Percentiles rank a stretch among this genome's conserved stretches.
Evolutionary conservation across 1,140 invertebrate species (phyloP).

Genomic region (Triops longicaudatus): DNA sequence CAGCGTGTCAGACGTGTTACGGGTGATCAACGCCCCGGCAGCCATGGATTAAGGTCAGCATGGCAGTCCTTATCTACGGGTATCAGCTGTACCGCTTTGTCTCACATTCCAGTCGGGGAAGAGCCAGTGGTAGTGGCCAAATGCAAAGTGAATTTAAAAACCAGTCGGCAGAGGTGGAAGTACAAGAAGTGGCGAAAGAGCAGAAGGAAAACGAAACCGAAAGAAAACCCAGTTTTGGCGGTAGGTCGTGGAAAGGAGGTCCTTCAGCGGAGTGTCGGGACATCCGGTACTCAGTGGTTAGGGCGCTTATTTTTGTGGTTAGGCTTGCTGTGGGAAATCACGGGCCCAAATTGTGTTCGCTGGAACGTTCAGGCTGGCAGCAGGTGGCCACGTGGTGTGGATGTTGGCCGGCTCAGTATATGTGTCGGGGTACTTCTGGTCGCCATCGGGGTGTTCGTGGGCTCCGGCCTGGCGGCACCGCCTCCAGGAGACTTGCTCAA

Average conservation of each 20-base stretch:
- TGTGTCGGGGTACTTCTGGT: not conserved
- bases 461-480: not conserved
- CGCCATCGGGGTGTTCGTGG: not conserved
- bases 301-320: not conserved
- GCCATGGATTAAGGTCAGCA: constrained; percentile 17
- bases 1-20: not conserved
- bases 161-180: not conserved
- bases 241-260: too few relatives aligned
- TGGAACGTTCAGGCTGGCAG: not conserved
- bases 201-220: not conserved
- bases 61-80: not conserved
- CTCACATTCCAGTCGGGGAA: constrained; percentile 11
- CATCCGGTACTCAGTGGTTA: not conserved
- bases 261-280: not conserved
- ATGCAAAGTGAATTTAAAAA: not conserved
- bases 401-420: not conserved
- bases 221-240: not conserved
- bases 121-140: not conserved
- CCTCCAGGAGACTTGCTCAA: not conserved
- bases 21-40: not conserved
- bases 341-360: not conserved
- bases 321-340: constrained; percentile 1
- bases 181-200: not conserved
- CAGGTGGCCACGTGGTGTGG: not conserved
- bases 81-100: constrained; percentile 5